Evolutionary conservation across 2,888 invertebrate species (phyloP).

Genomic region (Cinara cedri): DNA sequence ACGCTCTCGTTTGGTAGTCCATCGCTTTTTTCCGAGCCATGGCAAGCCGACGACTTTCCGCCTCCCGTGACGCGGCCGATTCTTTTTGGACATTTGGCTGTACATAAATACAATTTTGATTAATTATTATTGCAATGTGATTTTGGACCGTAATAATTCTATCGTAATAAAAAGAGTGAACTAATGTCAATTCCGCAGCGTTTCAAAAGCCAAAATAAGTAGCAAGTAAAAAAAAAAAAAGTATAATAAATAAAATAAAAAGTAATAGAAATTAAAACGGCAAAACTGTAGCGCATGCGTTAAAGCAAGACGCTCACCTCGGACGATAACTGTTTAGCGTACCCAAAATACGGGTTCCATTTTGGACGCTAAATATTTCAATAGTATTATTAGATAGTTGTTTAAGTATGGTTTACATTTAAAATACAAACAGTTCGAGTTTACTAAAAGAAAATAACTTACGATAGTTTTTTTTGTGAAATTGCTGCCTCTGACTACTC

Average conservation of each 20-base stretch:
- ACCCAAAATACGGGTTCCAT: conserved; percentile 68
- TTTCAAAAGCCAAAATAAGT: conserved; percentile 45
- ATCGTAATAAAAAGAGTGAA: conserved; percentile 2
- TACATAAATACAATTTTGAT: conserved; percentile 3
- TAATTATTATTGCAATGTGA: not conserved
- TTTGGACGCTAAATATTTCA: conserved; percentile 63
- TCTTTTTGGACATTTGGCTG: conserved; percentile 62
- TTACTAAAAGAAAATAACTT: conserved; percentile 59
- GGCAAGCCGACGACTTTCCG: conserved; percentile 75
- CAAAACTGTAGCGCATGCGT: conserved; percentile 38
- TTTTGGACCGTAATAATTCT: not conserved
- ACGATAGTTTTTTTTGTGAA: conserved; percentile 67
- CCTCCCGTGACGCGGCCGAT: conserved; percentile 67
- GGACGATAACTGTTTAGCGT: conserved; percentile 67
- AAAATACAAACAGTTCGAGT: too few species aligned
- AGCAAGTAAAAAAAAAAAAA: not conserved
- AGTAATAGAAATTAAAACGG: not conserved
- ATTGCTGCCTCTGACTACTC: conserved; percentile 84
- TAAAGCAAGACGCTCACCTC: conserved; percentile 60
- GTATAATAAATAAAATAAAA: too few species aligned
- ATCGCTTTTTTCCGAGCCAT: conserved; percentile 75
- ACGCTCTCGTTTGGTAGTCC: conserved; percentile 66
- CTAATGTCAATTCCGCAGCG: conserved; percentile 25
- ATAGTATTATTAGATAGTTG: conserved; percentile 32
- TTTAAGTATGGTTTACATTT: not conserved